Evolutionary conservation across 2,888 invertebrate species (phyloP), one percentile per base, ranked within the genome.

Genomic region (Elysia crispata): DNA sequence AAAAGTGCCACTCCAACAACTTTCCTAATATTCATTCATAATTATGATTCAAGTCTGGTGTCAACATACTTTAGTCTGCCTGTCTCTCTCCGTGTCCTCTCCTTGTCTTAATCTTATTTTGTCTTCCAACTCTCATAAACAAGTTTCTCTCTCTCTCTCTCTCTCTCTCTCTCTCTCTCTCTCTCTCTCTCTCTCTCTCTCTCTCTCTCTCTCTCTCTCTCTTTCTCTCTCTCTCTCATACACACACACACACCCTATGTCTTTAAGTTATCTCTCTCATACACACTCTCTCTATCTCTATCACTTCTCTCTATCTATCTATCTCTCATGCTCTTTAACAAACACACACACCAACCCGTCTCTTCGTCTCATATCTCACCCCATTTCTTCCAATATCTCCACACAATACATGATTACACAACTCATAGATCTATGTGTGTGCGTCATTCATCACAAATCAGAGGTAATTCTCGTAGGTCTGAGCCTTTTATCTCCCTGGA

Each of bases 71-170:
- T 54, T 20, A 15, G 54, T 60, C 60, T 60, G 6, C 15, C 60
- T 60, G 6, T 60, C 60, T 60, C 5, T 72, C 23, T 72, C n/a
- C 49, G n/a, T 72, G 41, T 72, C 41, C 41, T 41, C 50, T 72
- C 23, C 49, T 23, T 72, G 1, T 50, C 28, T 50, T n/a, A 23
- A 1, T 50, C 11, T 72, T 15, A 0, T 1, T 41, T 0, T 28
- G 6, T 60, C 60, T 60, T 54, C 54, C 15, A 3, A 23, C 41
- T 74, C 18, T 60, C 20, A 20, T 30, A 28, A 23, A 50, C 41
- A 8, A 20, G 5, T 23, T 60, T 23, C 15, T 41, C 41, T 11
- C 41, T 60, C 6, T 3, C n/a, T 74, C 18, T 60, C 20, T 57
- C 8, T 30, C 41, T 54, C 50, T 72, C 41, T 60, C 5, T 60